phyloP scores from a whole-genome alignment of 2,113 vertebrate species.

The Phoenicopterus ruber region DNA sequence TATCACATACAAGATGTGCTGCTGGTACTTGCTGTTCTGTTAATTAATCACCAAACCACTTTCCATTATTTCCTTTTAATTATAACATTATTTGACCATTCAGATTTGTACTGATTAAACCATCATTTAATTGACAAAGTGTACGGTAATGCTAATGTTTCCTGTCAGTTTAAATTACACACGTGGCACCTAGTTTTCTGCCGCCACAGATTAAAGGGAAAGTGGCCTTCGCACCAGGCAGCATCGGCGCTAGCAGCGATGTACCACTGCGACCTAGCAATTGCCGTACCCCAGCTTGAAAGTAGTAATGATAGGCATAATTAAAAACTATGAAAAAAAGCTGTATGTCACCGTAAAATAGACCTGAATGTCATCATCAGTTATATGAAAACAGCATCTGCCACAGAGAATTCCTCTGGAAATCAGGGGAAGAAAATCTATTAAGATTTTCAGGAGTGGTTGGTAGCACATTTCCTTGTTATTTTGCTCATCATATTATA shows the following conservation, averaged over 20 bases:
- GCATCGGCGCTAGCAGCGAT: neutral
- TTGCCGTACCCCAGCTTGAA: neutral
- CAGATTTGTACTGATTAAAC: conserved; percentile 76
- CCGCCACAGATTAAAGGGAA: neutral
- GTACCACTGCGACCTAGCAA: neutral
- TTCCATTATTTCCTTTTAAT: conserved; percentile 78
- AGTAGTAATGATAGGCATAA: neutral
- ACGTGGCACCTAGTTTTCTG: conserved; percentile 16
- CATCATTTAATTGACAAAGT: conserved; percentile 77
- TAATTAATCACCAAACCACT: conserved; percentile 71
- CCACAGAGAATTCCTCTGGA: conserved; percentile 3
- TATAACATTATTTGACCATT: conserved; percentile 79
- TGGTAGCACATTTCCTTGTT: conserved; percentile 31
- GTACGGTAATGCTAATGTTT: conserved; percentile 64
- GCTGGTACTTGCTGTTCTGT: conserved; percentile 56
- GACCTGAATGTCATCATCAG: neutral
- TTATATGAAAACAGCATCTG: neutral
- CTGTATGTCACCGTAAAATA: neutral
- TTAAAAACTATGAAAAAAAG: neutral
- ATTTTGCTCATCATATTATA: conserved; percentile 29
- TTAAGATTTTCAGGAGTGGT: neutral
- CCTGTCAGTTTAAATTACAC: conserved; percentile 74
- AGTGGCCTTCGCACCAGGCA: neutral
- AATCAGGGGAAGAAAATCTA: neutral
- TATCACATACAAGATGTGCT: conserved; percentile 33